Evolutionary conservation across 2,797 vertebrate genomes (phyloP).

Genomic region (Gymnodraco acuticeps): DNA sequence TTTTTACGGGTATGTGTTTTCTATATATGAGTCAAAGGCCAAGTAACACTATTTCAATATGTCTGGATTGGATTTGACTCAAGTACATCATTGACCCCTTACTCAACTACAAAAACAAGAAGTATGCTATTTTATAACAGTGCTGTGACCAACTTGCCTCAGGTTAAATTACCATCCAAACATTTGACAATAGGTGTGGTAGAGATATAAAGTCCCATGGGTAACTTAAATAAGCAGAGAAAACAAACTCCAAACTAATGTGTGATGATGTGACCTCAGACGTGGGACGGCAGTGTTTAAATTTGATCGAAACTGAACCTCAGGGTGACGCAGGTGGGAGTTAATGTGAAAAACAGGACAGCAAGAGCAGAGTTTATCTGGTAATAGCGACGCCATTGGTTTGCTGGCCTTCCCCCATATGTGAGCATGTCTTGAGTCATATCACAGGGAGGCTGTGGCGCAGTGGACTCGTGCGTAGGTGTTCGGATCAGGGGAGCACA

Average conservation of each 20-base stretch:
- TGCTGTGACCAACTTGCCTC: neutral
- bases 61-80: constrained; percentile 46
- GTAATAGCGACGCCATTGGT: constrained; percentile 28
- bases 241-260: constrained; percentile 15
- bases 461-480: too few species aligned
- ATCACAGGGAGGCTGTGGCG: neutral
- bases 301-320: constrained; percentile 41
- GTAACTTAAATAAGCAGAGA: constrained; percentile 23
- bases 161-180: constrained; percentile 35
- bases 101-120: constrained; percentile 43
- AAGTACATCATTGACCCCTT: neutral
- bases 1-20: neutral
- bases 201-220: constrained; percentile 12
- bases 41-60: constrained; percentile 23
- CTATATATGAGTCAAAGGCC: constrained; percentile 1
- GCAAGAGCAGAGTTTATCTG: constrained; percentile 23
- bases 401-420: constrained; percentile 19
- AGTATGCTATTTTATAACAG: constrained; percentile 11
- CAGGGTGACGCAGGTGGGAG: constrained; percentile 56
- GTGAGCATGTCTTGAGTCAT: constrained; percentile 29
- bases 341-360: constrained; percentile 70
- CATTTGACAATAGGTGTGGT: constrained; percentile 44
- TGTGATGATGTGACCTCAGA: constrained; percentile 51
- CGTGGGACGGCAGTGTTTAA: constrained; percentile 23
- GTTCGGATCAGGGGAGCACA: too few species aligned